phyloP scores from a whole-genome alignment of 2,888 invertebrate genomes.

The Drosophila lutescens region DNA sequence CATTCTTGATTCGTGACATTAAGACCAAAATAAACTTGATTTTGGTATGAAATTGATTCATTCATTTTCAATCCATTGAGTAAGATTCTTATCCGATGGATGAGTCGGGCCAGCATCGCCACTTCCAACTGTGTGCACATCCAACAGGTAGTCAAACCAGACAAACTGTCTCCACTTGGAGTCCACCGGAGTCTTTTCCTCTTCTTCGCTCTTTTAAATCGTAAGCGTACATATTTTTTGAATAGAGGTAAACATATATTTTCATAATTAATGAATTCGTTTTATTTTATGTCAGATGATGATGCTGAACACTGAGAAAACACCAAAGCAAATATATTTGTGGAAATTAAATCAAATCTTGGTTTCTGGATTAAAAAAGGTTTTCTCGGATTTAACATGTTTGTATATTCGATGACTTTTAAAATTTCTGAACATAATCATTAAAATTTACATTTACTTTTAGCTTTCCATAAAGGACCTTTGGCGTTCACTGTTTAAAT shows the following conservation, averaged over 20 bases:
- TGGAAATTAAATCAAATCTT: neutral
- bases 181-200: neutral
- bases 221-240: conserved; percentile 6
- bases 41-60: conserved; percentile 69
- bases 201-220: neutral
- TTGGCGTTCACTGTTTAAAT: no score
- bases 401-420: neutral
- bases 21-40: conserved; percentile 64
- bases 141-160: conserved; percentile 46
- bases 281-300: neutral
- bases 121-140: conserved; percentile 33
- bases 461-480: no score
- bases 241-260: conserved; percentile 13
- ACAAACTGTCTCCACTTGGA: conserved; percentile 41
- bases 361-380: no score
- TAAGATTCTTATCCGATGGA: conserved; percentile 40
- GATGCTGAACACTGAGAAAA: neutral
- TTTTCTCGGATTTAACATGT: neutral
- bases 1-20: conserved; percentile 60
- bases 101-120: conserved; percentile 28
- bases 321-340: neutral
- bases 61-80: conserved; percentile 62
- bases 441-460: no score
- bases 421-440: neutral
- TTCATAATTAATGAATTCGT: conserved; percentile 13